These are phyloP conservation scores for Rhabdornis inornatus DNA, from an alignment of 2,113 vertebrate species.

Conservation along the genomic window DNA sequence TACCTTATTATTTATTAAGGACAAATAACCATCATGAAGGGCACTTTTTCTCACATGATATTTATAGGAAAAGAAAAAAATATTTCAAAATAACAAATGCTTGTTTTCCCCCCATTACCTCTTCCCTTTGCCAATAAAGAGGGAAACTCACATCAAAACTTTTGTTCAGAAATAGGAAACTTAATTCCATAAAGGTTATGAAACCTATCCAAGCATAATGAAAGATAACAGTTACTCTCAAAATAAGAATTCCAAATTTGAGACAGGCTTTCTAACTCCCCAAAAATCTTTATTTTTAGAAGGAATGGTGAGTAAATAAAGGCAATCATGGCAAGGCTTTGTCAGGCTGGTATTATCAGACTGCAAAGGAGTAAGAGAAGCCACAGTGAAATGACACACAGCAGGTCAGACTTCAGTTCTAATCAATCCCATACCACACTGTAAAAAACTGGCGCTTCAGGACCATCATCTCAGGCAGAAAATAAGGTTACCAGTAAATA, in stretches of 20 bases:
- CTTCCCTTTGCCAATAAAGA: neutral
- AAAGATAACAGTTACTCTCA: neutral
- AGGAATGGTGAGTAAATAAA: neutral
- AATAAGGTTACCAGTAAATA: neutral
- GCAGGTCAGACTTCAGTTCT: neutral
- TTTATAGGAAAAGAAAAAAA: neutral
- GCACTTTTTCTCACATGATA: neutral
- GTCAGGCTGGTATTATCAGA: neutral
- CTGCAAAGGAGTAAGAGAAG: neutral
- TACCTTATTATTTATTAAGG: neutral
- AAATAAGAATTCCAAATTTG: neutral
- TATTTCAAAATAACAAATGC: neutral
- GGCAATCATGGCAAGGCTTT: neutral
- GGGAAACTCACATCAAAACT: neutral
- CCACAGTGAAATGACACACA: neutral
- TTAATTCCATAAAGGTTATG: neutral
- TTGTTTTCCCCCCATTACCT: rapidly evolving
- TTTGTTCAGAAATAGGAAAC: neutral
- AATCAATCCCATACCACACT: neutral
- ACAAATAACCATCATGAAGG: neutral
- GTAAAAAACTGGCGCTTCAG: neutral
- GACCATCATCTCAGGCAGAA: neutral
- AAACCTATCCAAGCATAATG: neutral
- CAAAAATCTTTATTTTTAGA: neutral
- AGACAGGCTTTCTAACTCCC: neutral